Percentiles rank a stretch among this genome's conserved stretches.
Conservation (phyloP, 2,797 vertebrate species). For the Rallus crepitans region DNA sequence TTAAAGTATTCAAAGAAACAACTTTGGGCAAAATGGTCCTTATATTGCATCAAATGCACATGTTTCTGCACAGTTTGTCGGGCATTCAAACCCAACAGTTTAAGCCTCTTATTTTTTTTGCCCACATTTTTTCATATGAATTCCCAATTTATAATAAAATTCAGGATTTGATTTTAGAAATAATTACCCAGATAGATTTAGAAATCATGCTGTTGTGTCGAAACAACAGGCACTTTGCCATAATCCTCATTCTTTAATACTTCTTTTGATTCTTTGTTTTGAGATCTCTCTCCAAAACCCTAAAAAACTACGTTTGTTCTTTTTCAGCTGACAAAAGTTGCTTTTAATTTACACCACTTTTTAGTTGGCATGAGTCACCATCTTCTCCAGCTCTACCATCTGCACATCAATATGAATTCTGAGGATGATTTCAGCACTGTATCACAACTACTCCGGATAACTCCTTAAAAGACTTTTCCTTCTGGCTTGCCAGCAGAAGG, state of each 20-base stretch:
- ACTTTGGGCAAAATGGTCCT: not conserved
- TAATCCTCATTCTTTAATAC: not conserved
- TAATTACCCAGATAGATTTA: constrained; percentile 4
- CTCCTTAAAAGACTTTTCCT: not conserved
- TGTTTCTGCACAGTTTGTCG: not conserved
- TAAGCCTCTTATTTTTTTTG: not conserved
- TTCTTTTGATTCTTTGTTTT: constrained; percentile 19
- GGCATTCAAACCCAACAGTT: not conserved
- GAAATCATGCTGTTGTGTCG: constrained; percentile 8
- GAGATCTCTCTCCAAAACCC: not conserved
- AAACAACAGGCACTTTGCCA: constrained; percentile 35
- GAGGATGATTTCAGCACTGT: constrained; percentile 5
- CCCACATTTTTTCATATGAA: not conserved
- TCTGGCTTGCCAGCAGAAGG: not conserved
- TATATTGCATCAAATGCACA: not conserved
- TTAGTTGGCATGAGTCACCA: constrained; percentile 27
- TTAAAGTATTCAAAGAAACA: not conserved
- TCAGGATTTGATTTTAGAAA: constrained; percentile 8
- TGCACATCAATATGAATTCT: constrained; percentile 6
- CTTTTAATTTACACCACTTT: constrained; percentile 54
- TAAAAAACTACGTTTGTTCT: constrained; percentile 36
- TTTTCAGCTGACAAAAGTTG: constrained; percentile 52
- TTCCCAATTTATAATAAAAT: not conserved
- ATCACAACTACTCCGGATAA: constrained; percentile 5
- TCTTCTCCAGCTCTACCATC: constrained; percentile 51